Evolutionary conservation across 1,140 invertebrate genomes (phyloP), one percentile per base, ranked within the genome.

Genomic region (Apis mellifera): DNA sequence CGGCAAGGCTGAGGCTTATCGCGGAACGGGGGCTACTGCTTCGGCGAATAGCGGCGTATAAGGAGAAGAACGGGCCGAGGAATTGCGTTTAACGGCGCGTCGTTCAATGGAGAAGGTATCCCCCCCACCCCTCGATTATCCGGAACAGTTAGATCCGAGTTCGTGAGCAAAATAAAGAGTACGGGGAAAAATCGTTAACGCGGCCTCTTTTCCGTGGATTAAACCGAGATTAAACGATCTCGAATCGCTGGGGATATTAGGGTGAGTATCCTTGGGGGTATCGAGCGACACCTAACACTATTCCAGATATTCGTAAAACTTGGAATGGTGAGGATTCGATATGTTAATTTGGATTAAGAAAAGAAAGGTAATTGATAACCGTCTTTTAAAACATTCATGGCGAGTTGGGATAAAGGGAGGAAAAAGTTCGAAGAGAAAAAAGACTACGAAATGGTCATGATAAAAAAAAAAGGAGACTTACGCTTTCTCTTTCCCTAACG

Each of bases 271-370:
- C 17, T 68, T 4, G 13, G 52, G 52, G 21, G 21, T 68, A 77
- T 68, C 75, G 75, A 77, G 32, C 52, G 75, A 3, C 21, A n/a
- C 19, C 17, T 19, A 8, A 21, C 55, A 21, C 7, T 19, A 48
- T n/a, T 42, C 32, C 0, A 26, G 23, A 17, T 52, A 54, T 73
- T 55, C 59, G 26, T 64, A 64, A 79, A 79, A 42, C 55, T 60
- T 21, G 55, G 9, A 21, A 42, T 42, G 70, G 70, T 64, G 80
- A 48, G 55, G 69, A 76, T 82, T 60, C 72, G 64, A 69, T 82
- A 82, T 75, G 72, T 76, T 76, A 76, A 82, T 81, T 81, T 79
- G 32, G 19, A 12, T 0, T 0, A 42, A 42, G 32, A 42, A 42
- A 42, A 42, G 32, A 42, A 42, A 42, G 32, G 4, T 2, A 42